Conservation (phyloP, 1,140 invertebrate species). For the Nebria ingens region DNA sequence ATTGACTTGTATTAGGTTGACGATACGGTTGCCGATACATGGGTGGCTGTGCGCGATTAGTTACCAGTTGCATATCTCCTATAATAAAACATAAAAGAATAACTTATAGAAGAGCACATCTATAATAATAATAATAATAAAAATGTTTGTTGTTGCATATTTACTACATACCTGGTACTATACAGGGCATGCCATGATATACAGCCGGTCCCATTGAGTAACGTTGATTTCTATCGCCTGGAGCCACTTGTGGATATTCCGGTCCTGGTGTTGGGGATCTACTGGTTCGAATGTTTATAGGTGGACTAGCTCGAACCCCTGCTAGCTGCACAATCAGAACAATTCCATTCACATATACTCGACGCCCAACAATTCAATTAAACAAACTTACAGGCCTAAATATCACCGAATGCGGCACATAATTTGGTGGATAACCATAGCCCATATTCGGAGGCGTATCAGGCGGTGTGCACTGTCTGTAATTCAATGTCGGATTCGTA, state of each 20-base stretch:
- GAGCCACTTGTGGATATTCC: constrained; percentile 24
- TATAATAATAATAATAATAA: neutral
- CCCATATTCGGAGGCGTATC: constrained; percentile 25
- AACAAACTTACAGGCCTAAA: constrained; percentile 25
- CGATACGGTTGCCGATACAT: constrained; percentile 22
- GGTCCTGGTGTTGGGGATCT: constrained; percentile 31
- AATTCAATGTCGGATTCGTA: constrained; percentile 16
- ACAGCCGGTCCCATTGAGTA: constrained; percentile 20
- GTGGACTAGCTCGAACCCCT: constrained; percentile 26
- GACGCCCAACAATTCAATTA: constrained; percentile 8
- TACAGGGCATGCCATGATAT: constrained; percentile 31
- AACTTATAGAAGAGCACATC: constrained; percentile 7
- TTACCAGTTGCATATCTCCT: constrained; percentile 25
- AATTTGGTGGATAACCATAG: constrained; percentile 16
- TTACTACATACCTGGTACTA: constrained; percentile 28
- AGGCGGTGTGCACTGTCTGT: constrained; percentile 23
- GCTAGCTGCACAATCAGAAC: constrained; percentile 27
- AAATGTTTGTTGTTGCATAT: neutral
- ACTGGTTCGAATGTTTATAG: constrained; percentile 27
- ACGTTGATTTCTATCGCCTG: constrained; percentile 23
- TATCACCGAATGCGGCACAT: constrained; percentile 20
- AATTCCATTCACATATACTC: neutral
- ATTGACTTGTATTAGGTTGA: neutral
- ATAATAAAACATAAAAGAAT: constrained; percentile 1
- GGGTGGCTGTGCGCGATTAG: constrained; percentile 25